A percentile compares a stretch with the other conserved stretches of the same genome.
phyloP scores from a whole-genome alignment of 2,113 vertebrate genomes.

The Plestiodon gilberti region DNA sequence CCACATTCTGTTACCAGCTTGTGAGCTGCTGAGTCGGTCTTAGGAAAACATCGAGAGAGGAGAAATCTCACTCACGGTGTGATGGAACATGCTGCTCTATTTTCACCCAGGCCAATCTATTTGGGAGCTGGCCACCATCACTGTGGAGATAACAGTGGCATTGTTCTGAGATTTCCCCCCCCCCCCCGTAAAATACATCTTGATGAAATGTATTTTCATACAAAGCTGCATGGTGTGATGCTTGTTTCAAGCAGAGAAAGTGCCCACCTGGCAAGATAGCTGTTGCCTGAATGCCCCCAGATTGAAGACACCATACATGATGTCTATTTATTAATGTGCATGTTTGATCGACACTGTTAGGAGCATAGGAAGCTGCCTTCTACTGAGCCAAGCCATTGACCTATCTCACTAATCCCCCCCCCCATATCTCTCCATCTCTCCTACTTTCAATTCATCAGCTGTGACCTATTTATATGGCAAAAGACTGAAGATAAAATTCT shows the following conservation, averaged over 20 bases:
- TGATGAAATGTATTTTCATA: neutral
- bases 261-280: too few relatives aligned
- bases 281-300: neutral
- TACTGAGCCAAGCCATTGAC: too few relatives aligned
- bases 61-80: accelerated
- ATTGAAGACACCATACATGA: neutral
- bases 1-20: neutral
- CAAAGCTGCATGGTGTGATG: neutral
- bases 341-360: too few relatives aligned
- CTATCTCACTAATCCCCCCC: too few relatives aligned
- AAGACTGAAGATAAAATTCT: too few relatives aligned
- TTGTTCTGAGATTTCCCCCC: neutral
- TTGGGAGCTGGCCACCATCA: neutral
- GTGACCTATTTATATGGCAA: too few relatives aligned
- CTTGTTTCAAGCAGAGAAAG: neutral
- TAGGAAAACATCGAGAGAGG: neutral
- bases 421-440: too few relatives aligned
- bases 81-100: neutral
- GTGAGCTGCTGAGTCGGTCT: neutral
- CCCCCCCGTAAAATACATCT: neutral
- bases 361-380: too few relatives aligned
- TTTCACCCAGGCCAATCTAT: neutral
- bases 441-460: too few relatives aligned
- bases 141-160: neutral
- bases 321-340: too few relatives aligned